Conservation (phyloP, 2,888 invertebrate genomes). For the Falcaria lacertinaria region DNA sequence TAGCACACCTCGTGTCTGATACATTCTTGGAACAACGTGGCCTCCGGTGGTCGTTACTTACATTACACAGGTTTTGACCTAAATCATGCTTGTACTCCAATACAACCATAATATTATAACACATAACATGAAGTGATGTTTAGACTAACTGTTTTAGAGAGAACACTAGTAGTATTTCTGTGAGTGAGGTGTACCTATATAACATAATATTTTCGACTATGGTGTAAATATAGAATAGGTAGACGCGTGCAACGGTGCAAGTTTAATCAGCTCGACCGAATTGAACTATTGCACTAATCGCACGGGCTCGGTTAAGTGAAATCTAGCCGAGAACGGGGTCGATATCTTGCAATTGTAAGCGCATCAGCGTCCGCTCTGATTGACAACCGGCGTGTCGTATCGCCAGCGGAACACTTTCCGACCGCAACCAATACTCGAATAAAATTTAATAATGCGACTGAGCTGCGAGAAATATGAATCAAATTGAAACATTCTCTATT, state of each 20-base stretch:
- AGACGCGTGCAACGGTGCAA: not conserved
- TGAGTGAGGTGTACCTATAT: no score
- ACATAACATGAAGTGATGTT: no score
- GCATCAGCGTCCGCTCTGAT: constrained; percentile 63
- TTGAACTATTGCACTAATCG: constrained; percentile 27
- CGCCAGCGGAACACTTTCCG: constrained; percentile 50
- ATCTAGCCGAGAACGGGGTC: constrained; percentile 51
- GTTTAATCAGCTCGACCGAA: not conserved
- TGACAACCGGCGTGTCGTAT: constrained; percentile 69
- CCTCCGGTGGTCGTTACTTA: no score
- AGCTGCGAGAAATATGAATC: constrained; percentile 37
- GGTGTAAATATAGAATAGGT: not conserved
- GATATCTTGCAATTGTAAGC: constrained; percentile 59
- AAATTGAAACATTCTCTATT: constrained; percentile 29
- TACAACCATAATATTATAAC: no score
- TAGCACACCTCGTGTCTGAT: not conserved
- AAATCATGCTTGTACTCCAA: not conserved
- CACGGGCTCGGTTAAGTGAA: constrained; percentile 29
- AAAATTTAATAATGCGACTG: constrained; percentile 37
- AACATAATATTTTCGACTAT: no score
- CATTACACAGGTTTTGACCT: not conserved
- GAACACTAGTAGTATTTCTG: no score
- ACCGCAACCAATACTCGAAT: constrained; percentile 41
- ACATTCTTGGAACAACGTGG: no score
- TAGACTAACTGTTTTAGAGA: no score